Conservation (phyloP, 2,797 vertebrate genomes). For the Sebastes variabilis region DNA sequence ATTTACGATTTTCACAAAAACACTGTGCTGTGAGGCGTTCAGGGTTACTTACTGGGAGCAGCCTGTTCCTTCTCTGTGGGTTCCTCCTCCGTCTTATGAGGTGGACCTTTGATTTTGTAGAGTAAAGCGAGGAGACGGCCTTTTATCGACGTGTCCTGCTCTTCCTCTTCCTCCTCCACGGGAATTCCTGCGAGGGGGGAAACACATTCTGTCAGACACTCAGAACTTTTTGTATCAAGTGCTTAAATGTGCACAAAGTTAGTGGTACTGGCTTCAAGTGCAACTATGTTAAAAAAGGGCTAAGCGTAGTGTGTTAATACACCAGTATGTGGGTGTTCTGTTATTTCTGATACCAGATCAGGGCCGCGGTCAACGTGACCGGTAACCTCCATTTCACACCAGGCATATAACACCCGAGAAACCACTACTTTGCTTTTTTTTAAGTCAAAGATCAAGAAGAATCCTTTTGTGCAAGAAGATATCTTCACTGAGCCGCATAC, state of each 20-base stretch:
- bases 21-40: background rate
- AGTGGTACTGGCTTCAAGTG: background rate
- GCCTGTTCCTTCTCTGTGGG: slow-evolving; percentile 86
- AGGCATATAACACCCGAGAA: background rate
- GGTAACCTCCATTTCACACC: background rate
- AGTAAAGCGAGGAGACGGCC: slow-evolving; percentile 91
- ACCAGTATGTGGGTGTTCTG: background rate
- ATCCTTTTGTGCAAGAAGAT: background rate
- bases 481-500: background rate
- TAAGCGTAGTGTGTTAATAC: background rate
- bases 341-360: background rate
- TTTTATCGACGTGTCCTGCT: slow-evolving; percentile 91
- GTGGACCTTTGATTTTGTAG: slow-evolving; percentile 93
- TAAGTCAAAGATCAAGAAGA: background rate
- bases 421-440: background rate
- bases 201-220: slow-evolving; percentile 11
- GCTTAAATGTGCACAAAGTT: background rate
- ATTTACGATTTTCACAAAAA: background rate
- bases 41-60: slow-evolving; percentile 87
- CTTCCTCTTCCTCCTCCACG: slow-evolving; percentile 90
- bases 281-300: background rate
- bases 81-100: slow-evolving; percentile 87
- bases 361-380: background rate
- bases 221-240: background rate
- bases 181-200: slow-evolving; percentile 88